phyloP scores from a whole-genome alignment of 2,113 vertebrate species.

The Xiphorhynchus elegans region DNA sequence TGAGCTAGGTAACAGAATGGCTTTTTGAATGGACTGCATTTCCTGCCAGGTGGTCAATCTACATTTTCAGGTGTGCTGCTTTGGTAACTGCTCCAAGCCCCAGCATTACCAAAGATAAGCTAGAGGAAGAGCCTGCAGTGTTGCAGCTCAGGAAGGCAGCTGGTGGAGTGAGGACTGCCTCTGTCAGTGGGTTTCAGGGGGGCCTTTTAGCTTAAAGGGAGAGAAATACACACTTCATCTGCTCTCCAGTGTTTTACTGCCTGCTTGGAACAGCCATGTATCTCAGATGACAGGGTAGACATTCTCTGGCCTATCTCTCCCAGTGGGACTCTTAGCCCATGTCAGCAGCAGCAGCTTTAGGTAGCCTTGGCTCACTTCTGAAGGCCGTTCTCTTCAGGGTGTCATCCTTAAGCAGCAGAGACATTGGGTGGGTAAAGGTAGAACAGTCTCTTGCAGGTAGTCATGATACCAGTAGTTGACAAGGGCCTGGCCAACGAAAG shows the following conservation, averaged over 20 bases:
- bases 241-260: neutral
- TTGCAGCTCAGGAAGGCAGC: neutral
- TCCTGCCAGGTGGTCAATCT: neutral
- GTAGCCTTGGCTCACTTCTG: neutral
- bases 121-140: neutral
- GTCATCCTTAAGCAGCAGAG: neutral
- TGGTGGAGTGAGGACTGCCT: neutral
- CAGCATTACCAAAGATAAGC: neutral
- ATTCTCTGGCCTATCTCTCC: neutral
- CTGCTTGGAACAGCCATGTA: neutral
- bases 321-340: neutral
- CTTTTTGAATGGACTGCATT: neutral
- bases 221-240: neutral
- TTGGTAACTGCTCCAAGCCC: neutral
- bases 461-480: neutral
- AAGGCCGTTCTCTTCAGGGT: fast-evolving
- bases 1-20: neutral
- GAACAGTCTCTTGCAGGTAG: neutral
- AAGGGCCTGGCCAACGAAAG: neutral
- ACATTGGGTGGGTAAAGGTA: neutral
- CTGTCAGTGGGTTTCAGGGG: neutral
- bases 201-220: neutral
- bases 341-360: neutral
- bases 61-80: neutral
- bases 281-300: neutral